These are phyloP conservation scores for Collichthys lucidus DNA, from an alignment of 2,113 vertebrate species.

Conservation along the genomic window DNA sequence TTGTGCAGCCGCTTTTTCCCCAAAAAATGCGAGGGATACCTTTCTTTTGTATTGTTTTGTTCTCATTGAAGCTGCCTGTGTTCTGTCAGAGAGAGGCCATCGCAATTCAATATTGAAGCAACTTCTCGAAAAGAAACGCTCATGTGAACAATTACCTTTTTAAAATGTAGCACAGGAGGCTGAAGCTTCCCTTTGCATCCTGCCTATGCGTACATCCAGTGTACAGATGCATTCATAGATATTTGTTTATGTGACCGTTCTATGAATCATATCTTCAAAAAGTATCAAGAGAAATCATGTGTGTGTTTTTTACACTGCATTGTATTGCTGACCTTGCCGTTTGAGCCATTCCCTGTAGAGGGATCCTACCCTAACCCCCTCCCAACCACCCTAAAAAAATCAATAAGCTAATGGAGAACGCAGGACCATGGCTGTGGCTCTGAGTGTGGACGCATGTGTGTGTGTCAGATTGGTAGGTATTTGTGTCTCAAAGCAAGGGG, in stretches of 20 bases:
- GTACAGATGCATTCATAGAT: not conserved
- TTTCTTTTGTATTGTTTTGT: slow-evolving; percentile 31
- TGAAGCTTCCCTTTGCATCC: not conserved
- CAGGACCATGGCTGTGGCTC: slow-evolving; percentile 39
- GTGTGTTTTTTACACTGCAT: slow-evolving; percentile 10
- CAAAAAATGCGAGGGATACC: not conserved
- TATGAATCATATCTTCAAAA: not conserved
- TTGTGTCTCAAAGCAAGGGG: slow-evolving; percentile 53
- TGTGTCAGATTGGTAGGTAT: slow-evolving; percentile 55
- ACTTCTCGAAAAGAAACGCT: not conserved
- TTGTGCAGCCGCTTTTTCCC: not conserved
- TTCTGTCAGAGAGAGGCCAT: slow-evolving; percentile 1
- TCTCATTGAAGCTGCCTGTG: slow-evolving; percentile 15
- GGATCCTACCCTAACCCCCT: slow-evolving; percentile 54
- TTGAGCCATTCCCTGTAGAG: slow-evolving; percentile 53
- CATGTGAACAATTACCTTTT: not conserved
- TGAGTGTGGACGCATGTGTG: slow-evolving; percentile 26
- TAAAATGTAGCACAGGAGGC: not conserved
- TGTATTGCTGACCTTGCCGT: slow-evolving; percentile 66
- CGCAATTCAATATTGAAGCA: not conserved
- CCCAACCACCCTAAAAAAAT: slow-evolving; percentile 70
- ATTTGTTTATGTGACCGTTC: not conserved
- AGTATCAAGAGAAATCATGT: slow-evolving; percentile 11
- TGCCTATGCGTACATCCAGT: not conserved
- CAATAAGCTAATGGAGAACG: slow-evolving; percentile 80